Evolutionary conservation across 2,797 vertebrate genomes (phyloP), one percentile per base, ranked within the genome.

Genomic region (Myiotriccus ornatus): DNA sequence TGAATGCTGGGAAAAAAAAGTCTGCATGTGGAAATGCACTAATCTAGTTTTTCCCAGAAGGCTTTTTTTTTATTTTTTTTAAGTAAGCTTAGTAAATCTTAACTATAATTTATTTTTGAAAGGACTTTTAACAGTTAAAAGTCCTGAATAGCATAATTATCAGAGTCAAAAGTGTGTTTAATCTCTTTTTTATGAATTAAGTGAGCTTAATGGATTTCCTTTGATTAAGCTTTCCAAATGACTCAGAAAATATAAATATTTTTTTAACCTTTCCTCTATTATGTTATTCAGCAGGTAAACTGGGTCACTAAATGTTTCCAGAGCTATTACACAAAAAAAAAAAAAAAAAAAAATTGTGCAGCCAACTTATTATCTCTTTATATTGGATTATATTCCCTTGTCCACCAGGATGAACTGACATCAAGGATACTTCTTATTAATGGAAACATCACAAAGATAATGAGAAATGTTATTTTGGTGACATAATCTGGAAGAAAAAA

Each of bases 191-290:
- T 46, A 90, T 78, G 44, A 89, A 34, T 87, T 50, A 93, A 91
- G 37, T 70, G n/a, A 22, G 11, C 43, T 87, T 89, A 52, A 56
- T 81, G 75, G 32, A 90, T 93, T 95, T 87, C 14, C 81, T 93
- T 93, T 93, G 91, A 89, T 93, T 94, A 94, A 83, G 53, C 8
- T 93, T 77, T 94, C 55, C 63, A 89, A 56, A 80, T 84, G 34
- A 86, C 18, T 95, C 79, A 82, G 43, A 89, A 11, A 87, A 82
- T 90, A 93, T n/a, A 77, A 93, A 82, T 87, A 82, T 60, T 89
- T 96, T 87, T 78, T 55, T 1, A 39, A 91, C 68, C 3, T 87
- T 92, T 85, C 44, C 9, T 83, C 55, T 87, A 4, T 86, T 75
- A 37, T 2, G 0, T 79, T 88, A 25, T 87, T 37, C 41, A 89